phyloP scores from a whole-genome alignment of 2,888 invertebrate genomes.

The Drosophila flavopinicola region DNA sequence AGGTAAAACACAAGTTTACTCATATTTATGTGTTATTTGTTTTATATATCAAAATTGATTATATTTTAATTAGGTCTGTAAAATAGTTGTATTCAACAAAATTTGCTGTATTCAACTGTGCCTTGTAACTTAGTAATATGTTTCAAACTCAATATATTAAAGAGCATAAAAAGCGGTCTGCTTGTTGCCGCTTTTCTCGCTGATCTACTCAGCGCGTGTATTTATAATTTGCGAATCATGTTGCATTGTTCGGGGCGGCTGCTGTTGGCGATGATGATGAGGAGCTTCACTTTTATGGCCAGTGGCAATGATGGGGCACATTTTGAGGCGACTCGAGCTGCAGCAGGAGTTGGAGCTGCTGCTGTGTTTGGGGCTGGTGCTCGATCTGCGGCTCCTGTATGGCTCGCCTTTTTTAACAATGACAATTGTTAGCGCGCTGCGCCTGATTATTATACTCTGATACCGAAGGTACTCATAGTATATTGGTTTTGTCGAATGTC shows the following conservation, averaged over 20 bases:
- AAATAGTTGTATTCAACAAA: no score
- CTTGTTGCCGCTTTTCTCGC: constrained; percentile 7
- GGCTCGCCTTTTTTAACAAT: constrained; percentile 77
- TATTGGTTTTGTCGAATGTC: no score
- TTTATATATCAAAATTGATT: no score
- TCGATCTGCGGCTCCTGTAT: constrained; percentile 70
- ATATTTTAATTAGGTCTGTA: no score
- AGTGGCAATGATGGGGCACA: constrained; percentile 75
- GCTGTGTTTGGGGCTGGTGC: constrained; percentile 10
- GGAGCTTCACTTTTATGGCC: constrained; percentile 78
- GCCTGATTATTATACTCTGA: constrained; percentile 84
- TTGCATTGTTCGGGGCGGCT: constrained; percentile 79
- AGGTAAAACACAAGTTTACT: no score
- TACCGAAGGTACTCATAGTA: no score
- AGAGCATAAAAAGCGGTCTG: constrained; percentile 34
- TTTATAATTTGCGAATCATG: constrained; percentile 83
- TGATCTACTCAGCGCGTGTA: constrained; percentile 62
- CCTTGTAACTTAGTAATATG: no score
- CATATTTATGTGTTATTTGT: no score
- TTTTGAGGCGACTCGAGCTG: constrained; percentile 39
- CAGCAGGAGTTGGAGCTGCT: neutral
- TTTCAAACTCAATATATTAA: neutral
- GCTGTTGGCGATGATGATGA: constrained; percentile 68
- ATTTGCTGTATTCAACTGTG: no score
- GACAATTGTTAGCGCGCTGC: constrained; percentile 79